Evolutionary conservation across 2,113 vertebrate genomes (phyloP), one percentile per base, ranked within the genome.

Genomic region (Hemibates koningsi): DNA sequence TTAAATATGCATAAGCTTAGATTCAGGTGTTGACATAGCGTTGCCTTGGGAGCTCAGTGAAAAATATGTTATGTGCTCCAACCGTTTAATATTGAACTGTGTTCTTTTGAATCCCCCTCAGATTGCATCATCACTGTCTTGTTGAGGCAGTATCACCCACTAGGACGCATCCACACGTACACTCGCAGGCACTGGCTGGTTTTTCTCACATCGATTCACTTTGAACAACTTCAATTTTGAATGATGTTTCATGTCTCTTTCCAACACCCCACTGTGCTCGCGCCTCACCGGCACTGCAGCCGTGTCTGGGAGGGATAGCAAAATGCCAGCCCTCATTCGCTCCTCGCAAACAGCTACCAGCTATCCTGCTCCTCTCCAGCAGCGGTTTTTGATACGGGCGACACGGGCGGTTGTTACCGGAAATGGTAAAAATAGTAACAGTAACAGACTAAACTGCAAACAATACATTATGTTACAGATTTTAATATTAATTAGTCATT

Each of bases 171-270:
- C 80, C 41, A 24, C 27, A 50, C 48, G 68, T 71, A 76, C 48
- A 21, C 10, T 12, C 54, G 34, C 8, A 7, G 29, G 32, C 27
- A 27, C 24, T 13, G 5, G 29, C 34, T 68, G 12, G 13, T 29
- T 54, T 54, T 66, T 57, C n/a, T 53, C n/a, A 36, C 59, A 83
- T 76, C 32, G 27, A 90, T 59, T 85, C 17, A 17, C 86, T 95
- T 93, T 91, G 88, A 94, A 86, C 14, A 88, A 80, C 57, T 91
- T 94, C 7, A 81, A 50, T 89, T 92, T 84, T 90, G 21, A 93
- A 88, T 66, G 84, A 90, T 84, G 54, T 86, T 90, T 84, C 57
- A 79, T 85, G 81, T 90, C 29, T 81, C 63, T 83, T 38, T 38
- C 57, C 78, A 86, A 17, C 61, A 38, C 81, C 88, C 91, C 68